These are phyloP conservation scores for Muscicapa adusta DNA, from an alignment of 2,113 vertebrate genomes.

Conservation along the genomic window DNA sequence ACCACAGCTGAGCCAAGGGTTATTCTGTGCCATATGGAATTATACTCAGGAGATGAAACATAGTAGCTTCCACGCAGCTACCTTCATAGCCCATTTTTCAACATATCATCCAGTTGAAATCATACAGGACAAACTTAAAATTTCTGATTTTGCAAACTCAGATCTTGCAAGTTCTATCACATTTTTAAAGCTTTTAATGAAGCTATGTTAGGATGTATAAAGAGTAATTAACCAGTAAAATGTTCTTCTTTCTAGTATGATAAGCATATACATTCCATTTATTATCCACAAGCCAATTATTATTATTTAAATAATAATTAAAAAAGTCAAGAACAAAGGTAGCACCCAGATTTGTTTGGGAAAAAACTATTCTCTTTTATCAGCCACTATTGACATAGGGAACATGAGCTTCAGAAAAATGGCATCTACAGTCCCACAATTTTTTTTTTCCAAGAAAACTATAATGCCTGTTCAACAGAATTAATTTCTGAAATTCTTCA, in stretches of 20 bases:
- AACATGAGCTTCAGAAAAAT: background rate
- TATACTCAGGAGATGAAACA: background rate
- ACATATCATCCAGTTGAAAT: background rate
- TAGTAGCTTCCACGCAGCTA: background rate
- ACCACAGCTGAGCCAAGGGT: background rate
- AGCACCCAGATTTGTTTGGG: background rate
- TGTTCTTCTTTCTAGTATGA: background rate
- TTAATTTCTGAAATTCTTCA: background rate
- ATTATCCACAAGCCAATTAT: background rate
- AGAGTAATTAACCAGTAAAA: background rate
- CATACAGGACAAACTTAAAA: background rate
- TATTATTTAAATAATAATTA: background rate
- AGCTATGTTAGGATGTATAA: background rate
- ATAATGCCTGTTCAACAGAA: rapidly evolving
- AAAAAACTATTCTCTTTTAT: background rate
- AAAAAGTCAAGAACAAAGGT: background rate
- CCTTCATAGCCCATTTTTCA: background rate
- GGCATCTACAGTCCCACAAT: background rate
- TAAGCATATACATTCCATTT: background rate
- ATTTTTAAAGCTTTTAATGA: background rate
- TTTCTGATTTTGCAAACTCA: background rate
- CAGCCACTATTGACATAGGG: background rate
- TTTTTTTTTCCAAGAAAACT: background rate
- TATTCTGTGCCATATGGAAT: background rate
- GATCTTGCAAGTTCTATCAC: background rate